phyloP scores from a whole-genome alignment of 2,113 vertebrate genomes.

The Uria lomvia region DNA sequence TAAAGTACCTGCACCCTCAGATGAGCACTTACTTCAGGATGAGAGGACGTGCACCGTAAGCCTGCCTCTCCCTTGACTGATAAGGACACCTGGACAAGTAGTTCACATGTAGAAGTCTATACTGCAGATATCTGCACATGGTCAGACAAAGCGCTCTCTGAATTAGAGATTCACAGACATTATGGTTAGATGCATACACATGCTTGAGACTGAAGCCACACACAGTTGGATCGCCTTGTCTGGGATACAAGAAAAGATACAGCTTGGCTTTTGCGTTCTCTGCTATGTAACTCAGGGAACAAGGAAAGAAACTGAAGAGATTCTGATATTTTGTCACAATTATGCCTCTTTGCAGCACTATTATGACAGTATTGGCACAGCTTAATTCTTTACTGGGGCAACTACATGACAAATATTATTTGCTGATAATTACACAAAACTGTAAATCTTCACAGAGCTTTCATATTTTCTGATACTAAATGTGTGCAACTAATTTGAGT shows the following conservation, averaged over 20 bases:
- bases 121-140: background rate
- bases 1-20: background rate
- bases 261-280: background rate
- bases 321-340: background rate
- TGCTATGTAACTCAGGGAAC: background rate
- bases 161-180: background rate
- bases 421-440: background rate
- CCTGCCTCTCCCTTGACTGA: background rate
- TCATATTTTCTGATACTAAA: background rate
- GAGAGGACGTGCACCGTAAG: background rate
- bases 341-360: background rate
- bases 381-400: background rate
- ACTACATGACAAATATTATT: background rate
- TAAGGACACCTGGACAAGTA: background rate
- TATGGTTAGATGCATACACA: background rate
- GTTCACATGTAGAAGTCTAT: background rate
- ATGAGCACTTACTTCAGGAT: background rate
- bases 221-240: background rate
- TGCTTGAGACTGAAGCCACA: background rate
- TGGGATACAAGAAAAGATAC: background rate
- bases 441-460: background rate
- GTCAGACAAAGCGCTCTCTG: background rate
- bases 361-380: background rate
- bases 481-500: background rate
- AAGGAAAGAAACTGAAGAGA: background rate